Evolutionary conservation across 2,797 vertebrate genomes (phyloP).

Genomic region (Lepus oiostolus): DNA sequence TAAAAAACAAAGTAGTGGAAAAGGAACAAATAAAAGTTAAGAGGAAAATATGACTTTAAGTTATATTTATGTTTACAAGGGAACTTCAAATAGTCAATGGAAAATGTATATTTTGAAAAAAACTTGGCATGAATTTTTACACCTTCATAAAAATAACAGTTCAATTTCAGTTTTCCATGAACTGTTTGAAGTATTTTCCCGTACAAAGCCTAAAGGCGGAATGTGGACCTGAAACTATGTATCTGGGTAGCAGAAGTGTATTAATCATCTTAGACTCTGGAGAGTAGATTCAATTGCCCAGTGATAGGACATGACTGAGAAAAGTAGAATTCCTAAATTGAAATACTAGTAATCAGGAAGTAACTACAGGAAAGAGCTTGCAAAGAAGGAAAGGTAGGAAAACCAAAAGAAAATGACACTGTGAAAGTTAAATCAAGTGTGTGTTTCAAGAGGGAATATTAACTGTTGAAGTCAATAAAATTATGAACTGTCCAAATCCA

Average conservation of each 20-base stretch:
- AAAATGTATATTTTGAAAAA: too few species aligned
- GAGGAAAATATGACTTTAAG: not conserved
- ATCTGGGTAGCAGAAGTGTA: not conserved
- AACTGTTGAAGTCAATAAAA: not conserved
- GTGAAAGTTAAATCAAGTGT: not conserved
- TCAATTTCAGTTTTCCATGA: too few species aligned
- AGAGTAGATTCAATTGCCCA: not conserved
- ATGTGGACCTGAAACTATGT: not conserved
- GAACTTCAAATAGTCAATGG: too few species aligned
- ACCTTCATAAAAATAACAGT: too few species aligned
- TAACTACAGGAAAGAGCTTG: not conserved
- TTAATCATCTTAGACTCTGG: not conserved
- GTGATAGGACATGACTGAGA: not conserved
- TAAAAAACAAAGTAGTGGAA: not conserved
- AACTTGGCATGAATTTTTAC: too few species aligned
- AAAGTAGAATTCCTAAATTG: not conserved
- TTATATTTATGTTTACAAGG: not conserved
- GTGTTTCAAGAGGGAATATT: not conserved
- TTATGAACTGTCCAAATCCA: not conserved
- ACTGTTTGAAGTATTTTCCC: too few species aligned
- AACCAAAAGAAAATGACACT: not conserved
- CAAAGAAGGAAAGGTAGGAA: not conserved
- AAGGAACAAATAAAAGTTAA: not conserved
- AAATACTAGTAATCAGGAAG: not conserved
- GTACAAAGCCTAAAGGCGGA: not conserved